Percentiles rank a stretch among this genome's conserved stretches.
phyloP scores from a whole-genome alignment of 2,113 vertebrate species.

The Pagrus major region DNA sequence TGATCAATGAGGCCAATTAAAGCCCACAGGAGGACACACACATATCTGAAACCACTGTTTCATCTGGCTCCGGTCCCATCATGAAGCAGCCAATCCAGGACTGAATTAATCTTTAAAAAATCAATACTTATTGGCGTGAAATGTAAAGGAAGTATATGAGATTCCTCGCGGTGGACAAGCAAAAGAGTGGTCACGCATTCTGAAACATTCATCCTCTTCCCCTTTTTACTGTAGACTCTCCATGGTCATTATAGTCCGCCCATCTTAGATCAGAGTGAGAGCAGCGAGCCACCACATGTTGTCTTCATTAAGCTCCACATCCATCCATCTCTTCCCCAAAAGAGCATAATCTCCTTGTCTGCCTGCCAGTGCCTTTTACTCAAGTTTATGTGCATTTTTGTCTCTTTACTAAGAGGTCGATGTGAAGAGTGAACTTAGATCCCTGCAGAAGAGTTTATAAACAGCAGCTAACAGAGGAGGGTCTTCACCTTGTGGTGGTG shows the following conservation, averaged over 20 bases:
- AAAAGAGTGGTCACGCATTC: slow-evolving; percentile 3
- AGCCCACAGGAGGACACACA: slow-evolving; percentile 20
- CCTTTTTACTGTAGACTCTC: slow-evolving; percentile 26
- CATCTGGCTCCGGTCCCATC: slow-evolving; percentile 21
- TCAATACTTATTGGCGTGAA: slow-evolving; percentile 34
- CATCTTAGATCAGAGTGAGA: slow-evolving; percentile 10
- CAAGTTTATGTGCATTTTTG: slow-evolving; percentile 10
- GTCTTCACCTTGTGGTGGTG: neutral
- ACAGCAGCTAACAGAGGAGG: neutral
- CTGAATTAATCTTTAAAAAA: slow-evolving; percentile 25
- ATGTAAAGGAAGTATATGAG: slow-evolving; percentile 25
- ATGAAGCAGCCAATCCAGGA: neutral
- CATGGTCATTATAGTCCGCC: slow-evolving; percentile 31
- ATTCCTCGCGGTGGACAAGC: neutral
- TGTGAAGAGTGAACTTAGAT: neutral
- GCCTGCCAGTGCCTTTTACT: slow-evolving; percentile 39
- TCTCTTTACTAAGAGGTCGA: slow-evolving; percentile 26
- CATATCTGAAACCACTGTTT: slow-evolving; percentile 21
- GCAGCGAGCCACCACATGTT: slow-evolving; percentile 33
- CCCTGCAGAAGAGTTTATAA: neutral
- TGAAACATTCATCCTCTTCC: neutral
- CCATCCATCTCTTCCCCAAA: slow-evolving; percentile 49
- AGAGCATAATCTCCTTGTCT: slow-evolving; percentile 45
- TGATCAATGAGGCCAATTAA: slow-evolving; percentile 82
- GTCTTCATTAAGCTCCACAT: slow-evolving; percentile 48